Evolutionary conservation across 2,113 vertebrate genomes (phyloP).

Genomic region (Xiphophorus couchianus): DNA sequence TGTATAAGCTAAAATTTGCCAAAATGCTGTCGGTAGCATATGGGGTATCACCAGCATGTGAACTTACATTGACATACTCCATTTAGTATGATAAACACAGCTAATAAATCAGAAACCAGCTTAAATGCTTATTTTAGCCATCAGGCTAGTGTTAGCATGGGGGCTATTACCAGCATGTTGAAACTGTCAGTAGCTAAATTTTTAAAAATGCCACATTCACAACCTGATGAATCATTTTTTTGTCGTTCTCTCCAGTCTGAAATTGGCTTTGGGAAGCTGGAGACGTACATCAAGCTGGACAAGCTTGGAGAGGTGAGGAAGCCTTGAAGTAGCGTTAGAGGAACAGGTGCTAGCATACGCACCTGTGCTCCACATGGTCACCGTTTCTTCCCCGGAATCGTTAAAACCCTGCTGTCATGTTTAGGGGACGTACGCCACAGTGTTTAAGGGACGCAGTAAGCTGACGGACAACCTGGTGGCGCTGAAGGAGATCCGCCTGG

Average conservation of each 20-base stretch:
- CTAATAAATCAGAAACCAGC: too few species aligned
- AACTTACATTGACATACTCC: too few species aligned
- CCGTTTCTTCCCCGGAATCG: not conserved
- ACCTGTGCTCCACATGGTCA: not conserved
- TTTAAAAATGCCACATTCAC: not conserved
- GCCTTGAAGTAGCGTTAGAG: not conserved
- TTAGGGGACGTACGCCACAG: conserved; percentile 97
- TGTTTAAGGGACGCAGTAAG: conserved; percentile 98
- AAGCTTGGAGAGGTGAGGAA: conserved; percentile 80
- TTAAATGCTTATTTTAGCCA: too few species aligned
- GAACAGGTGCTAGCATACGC: too few species aligned
- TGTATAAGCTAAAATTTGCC: too few species aligned
- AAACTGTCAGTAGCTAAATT: not conserved
- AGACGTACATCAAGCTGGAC: conserved; percentile 83
- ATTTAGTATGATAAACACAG: too few species aligned
- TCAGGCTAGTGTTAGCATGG: too few species aligned
- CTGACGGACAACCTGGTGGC: conserved; percentile 98
- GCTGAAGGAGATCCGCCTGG: conserved; percentile 96
- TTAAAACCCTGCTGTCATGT: not conserved
- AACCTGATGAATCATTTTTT: not conserved
- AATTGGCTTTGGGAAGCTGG: conserved; percentile 82
- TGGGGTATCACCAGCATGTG: too few species aligned
- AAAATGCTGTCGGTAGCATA: too few species aligned
- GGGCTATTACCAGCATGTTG: too few species aligned
- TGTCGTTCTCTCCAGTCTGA: conserved; percentile 68